Conservation (phyloP, 2,888 invertebrate genomes). For the Napeogenes sylphis region DNA sequence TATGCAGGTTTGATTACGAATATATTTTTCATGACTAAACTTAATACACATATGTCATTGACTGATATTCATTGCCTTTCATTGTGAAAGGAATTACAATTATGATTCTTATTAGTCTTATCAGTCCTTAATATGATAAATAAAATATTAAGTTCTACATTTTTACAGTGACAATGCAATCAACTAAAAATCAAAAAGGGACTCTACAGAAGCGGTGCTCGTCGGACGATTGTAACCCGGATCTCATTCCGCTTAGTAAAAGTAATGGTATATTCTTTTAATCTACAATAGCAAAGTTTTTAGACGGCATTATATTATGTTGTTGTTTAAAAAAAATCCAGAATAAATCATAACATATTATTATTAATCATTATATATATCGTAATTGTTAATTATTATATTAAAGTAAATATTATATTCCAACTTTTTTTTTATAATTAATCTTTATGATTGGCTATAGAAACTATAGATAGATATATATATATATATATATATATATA, state of each 20-base stretch:
- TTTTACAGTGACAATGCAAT: slow-evolving; percentile 60
- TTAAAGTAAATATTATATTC: no score
- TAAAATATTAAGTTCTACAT: slow-evolving; percentile 12
- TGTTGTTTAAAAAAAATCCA: no score
- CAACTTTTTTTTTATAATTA: no score
- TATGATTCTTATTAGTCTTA: no score
- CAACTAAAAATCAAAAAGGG: slow-evolving; percentile 78
- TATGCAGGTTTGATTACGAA: slow-evolving; percentile 64
- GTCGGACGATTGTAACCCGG: slow-evolving; percentile 91
- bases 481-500: no score
- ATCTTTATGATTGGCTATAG: no score
- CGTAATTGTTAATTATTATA: no score
- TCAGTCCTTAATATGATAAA: no score
- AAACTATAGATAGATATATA: no score
- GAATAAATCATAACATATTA: no score
- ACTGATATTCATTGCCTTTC: not conserved
- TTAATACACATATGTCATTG: not conserved
- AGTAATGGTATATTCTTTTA: slow-evolving; percentile 69
- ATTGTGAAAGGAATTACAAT: no score
- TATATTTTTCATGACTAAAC: not conserved
- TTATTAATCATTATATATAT: no score
- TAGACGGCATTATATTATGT: not conserved
- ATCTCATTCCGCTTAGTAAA: slow-evolving; percentile 91
- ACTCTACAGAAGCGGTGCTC: slow-evolving; percentile 76
- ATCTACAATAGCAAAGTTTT: not conserved